Conservation (phyloP, 2,888 invertebrate genomes). For the Hirudinaria manillensis region DNA sequence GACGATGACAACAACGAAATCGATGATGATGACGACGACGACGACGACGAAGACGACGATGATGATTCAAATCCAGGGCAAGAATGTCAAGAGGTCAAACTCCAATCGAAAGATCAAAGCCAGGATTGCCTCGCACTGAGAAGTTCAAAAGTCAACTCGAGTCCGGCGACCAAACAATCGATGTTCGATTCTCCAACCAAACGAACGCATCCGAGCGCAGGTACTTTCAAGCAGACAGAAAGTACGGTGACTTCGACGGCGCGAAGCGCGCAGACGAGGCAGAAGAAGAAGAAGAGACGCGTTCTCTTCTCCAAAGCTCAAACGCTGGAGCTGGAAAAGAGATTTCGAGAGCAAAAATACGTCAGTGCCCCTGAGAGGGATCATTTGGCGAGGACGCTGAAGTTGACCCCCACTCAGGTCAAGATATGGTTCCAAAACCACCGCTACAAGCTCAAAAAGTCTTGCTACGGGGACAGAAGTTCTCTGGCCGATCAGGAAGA, state of each 20-base stretch:
- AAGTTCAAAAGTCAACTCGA: too few relatives aligned
- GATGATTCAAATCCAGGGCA: background rate
- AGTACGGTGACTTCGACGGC: background rate
- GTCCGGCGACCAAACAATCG: too few relatives aligned
- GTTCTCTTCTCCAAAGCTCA: constrained; percentile 31
- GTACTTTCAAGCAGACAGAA: background rate
- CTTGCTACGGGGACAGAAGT: constrained; percentile 1
- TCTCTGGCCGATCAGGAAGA: background rate
- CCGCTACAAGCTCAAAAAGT: constrained; percentile 32
- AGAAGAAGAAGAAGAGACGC: constrained; percentile 31
- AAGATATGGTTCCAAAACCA: constrained; percentile 35
- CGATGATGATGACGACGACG: too few relatives aligned
- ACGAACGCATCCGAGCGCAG: background rate
- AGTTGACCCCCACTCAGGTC: constrained; percentile 32
- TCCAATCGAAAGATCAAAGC: background rate
- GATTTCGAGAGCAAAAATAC: constrained; percentile 32
- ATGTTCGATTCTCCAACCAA: background rate
- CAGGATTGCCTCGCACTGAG: too few relatives aligned
- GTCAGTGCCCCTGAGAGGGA: constrained; percentile 32
- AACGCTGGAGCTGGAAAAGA: constrained; percentile 29
- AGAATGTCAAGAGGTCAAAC: background rate
- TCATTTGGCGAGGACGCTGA: constrained; percentile 25
- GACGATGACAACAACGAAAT: background rate
- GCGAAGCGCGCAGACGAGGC: background rate
- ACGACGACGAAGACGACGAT: background rate